phyloP scores from a whole-genome alignment of 2,888 invertebrate species.

The Boloria selene region DNA sequence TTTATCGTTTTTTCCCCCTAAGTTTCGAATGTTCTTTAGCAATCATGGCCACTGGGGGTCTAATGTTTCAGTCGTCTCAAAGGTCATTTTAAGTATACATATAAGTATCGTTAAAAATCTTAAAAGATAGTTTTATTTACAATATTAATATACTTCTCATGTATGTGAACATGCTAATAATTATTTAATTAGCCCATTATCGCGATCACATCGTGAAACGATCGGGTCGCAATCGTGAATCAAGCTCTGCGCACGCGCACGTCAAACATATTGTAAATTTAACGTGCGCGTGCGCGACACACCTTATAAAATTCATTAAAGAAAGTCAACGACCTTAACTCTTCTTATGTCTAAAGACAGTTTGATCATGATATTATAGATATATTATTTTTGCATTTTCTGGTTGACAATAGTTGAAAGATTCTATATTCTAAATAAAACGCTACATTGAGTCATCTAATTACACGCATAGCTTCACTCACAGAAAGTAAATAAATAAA shows the following conservation, averaged over 20 bases:
- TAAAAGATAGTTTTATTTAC: too few species aligned
- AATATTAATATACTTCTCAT: too few species aligned
- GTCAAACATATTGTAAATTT: not conserved
- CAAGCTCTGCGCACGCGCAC: conserved; percentile 14
- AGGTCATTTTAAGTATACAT: too few species aligned
- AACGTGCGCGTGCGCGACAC: not conserved
- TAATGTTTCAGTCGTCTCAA: not conserved
- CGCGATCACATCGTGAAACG: conserved; percentile 5
- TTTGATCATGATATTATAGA: not conserved
- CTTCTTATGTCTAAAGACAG: conserved; percentile 1
- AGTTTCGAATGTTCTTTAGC: too few species aligned
- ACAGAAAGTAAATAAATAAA: too few species aligned
- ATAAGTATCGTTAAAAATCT: too few species aligned
- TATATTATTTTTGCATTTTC: not conserved
- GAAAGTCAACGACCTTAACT: conserved; percentile 12
- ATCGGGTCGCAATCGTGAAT: conserved; percentile 9
- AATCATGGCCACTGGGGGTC: too few species aligned
- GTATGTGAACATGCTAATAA: not conserved
- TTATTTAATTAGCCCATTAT: not conserved
- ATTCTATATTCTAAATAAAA: too few species aligned
- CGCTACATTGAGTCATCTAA: not conserved
- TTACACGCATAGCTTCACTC: too few species aligned
- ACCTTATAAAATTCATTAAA: conserved; percentile 14
- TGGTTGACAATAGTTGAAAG: too few species aligned
- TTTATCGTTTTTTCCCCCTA: too few species aligned